phyloP scores from a whole-genome alignment of 2,113 vertebrate species.

The Protomyctophum bolini region DNA sequence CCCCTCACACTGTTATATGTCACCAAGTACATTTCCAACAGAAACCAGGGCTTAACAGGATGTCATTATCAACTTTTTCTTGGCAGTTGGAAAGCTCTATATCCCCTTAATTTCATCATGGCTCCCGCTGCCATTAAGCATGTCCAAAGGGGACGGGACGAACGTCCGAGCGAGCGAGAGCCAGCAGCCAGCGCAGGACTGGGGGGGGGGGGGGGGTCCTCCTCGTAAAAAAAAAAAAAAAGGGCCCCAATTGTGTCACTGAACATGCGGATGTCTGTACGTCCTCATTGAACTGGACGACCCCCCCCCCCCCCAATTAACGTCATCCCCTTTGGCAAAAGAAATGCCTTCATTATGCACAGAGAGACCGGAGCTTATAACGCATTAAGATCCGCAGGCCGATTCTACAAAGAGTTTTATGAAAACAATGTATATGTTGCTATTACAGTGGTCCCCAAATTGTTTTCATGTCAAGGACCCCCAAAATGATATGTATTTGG shows the following conservation, averaged over 20 bases:
- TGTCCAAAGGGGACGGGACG: constrained; percentile 44
- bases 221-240: constrained; percentile 17
- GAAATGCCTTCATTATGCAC: constrained; percentile 15
- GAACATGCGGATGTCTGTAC: constrained; percentile 32
- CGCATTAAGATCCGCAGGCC: no score
- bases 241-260: constrained; percentile 42
- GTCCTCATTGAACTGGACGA: constrained; percentile 9
- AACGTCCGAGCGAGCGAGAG: no score
- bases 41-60: constrained; percentile 30
- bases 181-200: no score
- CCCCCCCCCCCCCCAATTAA: constrained; percentile 24
- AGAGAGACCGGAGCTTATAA: background rate
- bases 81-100: constrained; percentile 28
- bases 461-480: no score
- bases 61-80: constrained; percentile 32
- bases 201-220: constrained; percentile 17
- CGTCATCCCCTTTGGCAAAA: constrained; percentile 27
- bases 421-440: no score
- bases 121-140: constrained; percentile 8
- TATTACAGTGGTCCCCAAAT: no score
- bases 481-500: no score
- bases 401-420: no score
- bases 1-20: constrained; percentile 47
- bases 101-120: constrained; percentile 53
- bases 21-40: constrained; percentile 40